Evolutionary conservation across 2,797 vertebrate genomes (phyloP).

Genomic region (Chaenodraco wilsoni): DNA sequence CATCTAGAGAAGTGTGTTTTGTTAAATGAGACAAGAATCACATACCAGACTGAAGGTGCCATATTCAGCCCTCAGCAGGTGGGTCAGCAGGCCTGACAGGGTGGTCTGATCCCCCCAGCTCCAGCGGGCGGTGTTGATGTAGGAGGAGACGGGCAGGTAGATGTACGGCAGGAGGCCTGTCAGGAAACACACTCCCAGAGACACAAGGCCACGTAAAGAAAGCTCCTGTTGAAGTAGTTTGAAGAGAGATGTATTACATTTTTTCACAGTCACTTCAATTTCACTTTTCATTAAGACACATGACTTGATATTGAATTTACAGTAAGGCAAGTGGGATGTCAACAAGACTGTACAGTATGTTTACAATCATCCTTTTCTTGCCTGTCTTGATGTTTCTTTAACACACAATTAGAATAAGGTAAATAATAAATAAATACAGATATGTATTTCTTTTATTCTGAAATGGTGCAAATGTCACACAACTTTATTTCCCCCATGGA

Average conservation of each 20-base stretch:
- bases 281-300: neutral
- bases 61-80: conserved; percentile 95
- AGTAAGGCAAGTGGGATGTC: neutral
- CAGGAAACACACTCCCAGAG: conserved; percentile 86
- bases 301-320: neutral
- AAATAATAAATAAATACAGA: too few relatives aligned
- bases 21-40: neutral
- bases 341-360: neutral
- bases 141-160: conserved; percentile 93
- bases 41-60: conserved; percentile 91
- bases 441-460: too few relatives aligned
- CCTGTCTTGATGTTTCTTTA: neutral
- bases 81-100: conserved; percentile 90
- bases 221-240: conserved; percentile 87
- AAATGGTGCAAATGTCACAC: too few relatives aligned
- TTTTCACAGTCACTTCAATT: neutral
- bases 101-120: conserved; percentile 98
- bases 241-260: neutral
- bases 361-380: neutral
- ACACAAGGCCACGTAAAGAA: conserved; percentile 75
- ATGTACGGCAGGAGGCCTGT: conserved; percentile 91
- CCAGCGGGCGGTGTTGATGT: conserved; percentile 91
- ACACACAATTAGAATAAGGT: neutral
- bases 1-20: neutral
- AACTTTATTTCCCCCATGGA: too few relatives aligned